These are phyloP conservation scores for Eristalis intricaria DNA, from an alignment of 2,888 invertebrate genomes.

Conservation along the genomic window DNA sequence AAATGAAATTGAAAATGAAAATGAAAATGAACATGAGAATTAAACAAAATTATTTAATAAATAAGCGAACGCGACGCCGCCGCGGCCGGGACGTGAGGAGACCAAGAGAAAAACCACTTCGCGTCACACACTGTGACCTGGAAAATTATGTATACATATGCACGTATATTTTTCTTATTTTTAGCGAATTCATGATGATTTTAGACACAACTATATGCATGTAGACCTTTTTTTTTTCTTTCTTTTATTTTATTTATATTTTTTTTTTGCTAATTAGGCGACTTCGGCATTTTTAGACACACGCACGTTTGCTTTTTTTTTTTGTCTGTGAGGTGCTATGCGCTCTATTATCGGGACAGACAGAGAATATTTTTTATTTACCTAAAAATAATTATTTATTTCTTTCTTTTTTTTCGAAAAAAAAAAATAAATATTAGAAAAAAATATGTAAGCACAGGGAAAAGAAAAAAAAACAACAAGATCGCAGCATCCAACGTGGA, in stretches of 20 bases:
- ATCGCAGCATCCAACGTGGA: slow-evolving; percentile 7
- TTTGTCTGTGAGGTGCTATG: slow-evolving; percentile 30
- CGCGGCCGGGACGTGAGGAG: neutral
- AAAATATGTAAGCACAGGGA: no score
- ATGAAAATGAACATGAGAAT: neutral
- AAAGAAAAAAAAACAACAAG: neutral
- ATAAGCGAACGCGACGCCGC: neutral
- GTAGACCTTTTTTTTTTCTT: slow-evolving; percentile 9
- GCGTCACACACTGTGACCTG: slow-evolving; percentile 20
- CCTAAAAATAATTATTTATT: neutral
- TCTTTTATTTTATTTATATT: slow-evolving; percentile 17
- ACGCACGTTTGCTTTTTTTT: slow-evolving; percentile 35
- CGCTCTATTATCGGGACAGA: slow-evolving; percentile 32
- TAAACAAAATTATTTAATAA: neutral
- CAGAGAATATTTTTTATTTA: slow-evolving; percentile 31
- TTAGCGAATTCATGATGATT: slow-evolving; percentile 38
- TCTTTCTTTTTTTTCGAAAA: neutral
- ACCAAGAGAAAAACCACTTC: slow-evolving; percentile 6
- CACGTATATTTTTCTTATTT: slow-evolving; percentile 37
- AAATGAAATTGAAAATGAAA: neutral
- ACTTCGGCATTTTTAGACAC: slow-evolving; percentile 31
- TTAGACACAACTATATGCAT: neutral
- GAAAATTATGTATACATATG: slow-evolving; percentile 5
- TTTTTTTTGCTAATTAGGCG: slow-evolving; percentile 28
- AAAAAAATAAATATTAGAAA: neutral